A percentile compares a stretch with the other conserved stretches of the same genome.
phyloP scores from a whole-genome alignment of 1,140 invertebrate genomes.

The Triops cancriformis region DNA sequence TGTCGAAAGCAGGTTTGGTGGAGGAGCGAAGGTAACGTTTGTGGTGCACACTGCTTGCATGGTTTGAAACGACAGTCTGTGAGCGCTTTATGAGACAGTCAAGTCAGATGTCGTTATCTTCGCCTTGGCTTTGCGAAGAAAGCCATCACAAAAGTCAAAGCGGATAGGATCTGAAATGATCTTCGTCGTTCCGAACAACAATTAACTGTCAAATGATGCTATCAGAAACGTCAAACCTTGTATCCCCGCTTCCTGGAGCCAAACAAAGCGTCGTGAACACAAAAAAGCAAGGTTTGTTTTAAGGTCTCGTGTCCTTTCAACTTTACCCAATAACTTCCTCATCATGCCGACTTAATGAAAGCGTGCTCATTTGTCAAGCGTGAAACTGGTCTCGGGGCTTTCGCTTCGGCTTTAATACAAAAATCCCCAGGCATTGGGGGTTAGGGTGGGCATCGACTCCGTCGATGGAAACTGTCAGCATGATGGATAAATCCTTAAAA shows the following conservation, averaged over 20 bases:
- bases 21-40: too few relatives aligned
- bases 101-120: too few relatives aligned
- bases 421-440: not conserved
- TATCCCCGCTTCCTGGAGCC: not conserved
- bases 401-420: not conserved
- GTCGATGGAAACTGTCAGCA: conserved; percentile 1
- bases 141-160: not conserved
- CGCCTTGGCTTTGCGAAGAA: too few relatives aligned
- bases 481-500: conserved; percentile 14
- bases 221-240: not conserved
- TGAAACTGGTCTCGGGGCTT: not conserved
- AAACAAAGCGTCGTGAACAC: not conserved
- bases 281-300: not conserved
- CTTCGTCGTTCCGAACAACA: not conserved
- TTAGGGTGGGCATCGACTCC: not conserved
- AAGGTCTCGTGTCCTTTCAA: not conserved
- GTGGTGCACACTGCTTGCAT: too few relatives aligned
- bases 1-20: too few relatives aligned
- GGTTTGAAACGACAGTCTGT: too few relatives aligned
- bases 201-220: not conserved
- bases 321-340: not conserved
- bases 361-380: not conserved
- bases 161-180: not conserved
- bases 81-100: too few relatives aligned
- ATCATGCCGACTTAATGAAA: not conserved